Conservation (phyloP, 2,888 invertebrate species). For the Drosophila macrospina region DNA sequence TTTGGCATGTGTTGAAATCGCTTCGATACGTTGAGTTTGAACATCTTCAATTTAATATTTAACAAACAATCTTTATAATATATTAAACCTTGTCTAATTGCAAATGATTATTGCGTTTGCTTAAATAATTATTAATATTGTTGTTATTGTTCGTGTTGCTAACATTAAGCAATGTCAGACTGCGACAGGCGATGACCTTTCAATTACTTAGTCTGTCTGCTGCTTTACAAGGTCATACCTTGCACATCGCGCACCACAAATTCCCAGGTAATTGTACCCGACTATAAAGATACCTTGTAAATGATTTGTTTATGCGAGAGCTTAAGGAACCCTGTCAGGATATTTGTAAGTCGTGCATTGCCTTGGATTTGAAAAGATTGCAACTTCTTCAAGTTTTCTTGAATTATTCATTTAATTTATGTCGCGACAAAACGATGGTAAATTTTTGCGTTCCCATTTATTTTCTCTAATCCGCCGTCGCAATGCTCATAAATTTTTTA, state of each 20-base stretch:
- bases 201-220: constrained; percentile 23
- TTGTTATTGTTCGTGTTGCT: constrained; percentile 22
- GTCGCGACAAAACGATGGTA: constrained; percentile 57
- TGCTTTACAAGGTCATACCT: constrained; percentile 25
- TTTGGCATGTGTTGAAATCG: constrained; percentile 9
- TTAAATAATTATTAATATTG: constrained; percentile 30
- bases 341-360: not conserved
- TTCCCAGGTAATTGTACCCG: not conserved
- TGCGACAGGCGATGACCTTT: constrained; percentile 30
- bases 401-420: constrained; percentile 68
- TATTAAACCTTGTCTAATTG: constrained; percentile 42
- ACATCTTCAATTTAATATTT: constrained; percentile 5
- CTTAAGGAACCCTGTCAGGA: too few species aligned
- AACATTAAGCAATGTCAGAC: too few species aligned
- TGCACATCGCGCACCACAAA: constrained; percentile 14
- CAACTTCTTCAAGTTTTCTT: constrained; percentile 41
- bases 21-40: not conserved
- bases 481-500: constrained; percentile 67
- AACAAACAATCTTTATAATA: constrained; percentile 5
- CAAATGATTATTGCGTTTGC: constrained; percentile 52
- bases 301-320: too few species aligned
- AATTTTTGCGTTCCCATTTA: constrained; percentile 33
- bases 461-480: constrained; percentile 47
- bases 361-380: constrained; percentile 16
- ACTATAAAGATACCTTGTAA: constrained; percentile 1